Evolutionary conservation across 2,888 invertebrate genomes (phyloP).

Genomic region (Arge pagana): DNA sequence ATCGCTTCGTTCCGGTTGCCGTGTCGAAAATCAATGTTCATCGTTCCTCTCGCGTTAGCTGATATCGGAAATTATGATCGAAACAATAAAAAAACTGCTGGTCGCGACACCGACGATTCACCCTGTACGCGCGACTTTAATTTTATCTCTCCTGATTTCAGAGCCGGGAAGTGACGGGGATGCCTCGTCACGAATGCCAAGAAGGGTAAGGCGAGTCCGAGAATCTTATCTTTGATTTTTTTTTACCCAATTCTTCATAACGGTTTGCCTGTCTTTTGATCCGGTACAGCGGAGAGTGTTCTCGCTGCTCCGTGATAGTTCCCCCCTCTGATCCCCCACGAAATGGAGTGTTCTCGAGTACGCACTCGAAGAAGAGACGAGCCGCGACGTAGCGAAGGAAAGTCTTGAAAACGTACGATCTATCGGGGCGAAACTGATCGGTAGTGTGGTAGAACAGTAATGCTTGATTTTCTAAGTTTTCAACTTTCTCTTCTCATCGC

Average conservation of each 20-base stretch:
- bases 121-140: too few relatives aligned
- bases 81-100: too few relatives aligned
- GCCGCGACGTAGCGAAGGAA: too few relatives aligned
- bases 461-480: not conserved
- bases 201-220: conserved; percentile 14
- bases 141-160: too few relatives aligned
- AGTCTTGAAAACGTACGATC: not conserved
- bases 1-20: too few relatives aligned
- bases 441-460: not conserved
- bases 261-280: conserved; percentile 15
- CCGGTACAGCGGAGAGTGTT: not conserved
- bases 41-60: too few relatives aligned
- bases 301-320: not conserved
- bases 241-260: conserved; percentile 15
- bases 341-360: conserved; percentile 9
- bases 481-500: too few relatives aligned
- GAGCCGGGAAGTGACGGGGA: too few relatives aligned
- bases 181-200: not conserved
- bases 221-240: conserved; percentile 10
- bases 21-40: too few relatives aligned
- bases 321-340: conserved; percentile 7
- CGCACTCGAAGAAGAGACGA: conserved; percentile 17
- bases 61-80: too few relatives aligned
- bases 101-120: too few relatives aligned
- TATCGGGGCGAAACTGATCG: not conserved